Base-by-base conservation (phyloP, 2,113 vertebrate species). In the Myiagra hebetior region DNA sequence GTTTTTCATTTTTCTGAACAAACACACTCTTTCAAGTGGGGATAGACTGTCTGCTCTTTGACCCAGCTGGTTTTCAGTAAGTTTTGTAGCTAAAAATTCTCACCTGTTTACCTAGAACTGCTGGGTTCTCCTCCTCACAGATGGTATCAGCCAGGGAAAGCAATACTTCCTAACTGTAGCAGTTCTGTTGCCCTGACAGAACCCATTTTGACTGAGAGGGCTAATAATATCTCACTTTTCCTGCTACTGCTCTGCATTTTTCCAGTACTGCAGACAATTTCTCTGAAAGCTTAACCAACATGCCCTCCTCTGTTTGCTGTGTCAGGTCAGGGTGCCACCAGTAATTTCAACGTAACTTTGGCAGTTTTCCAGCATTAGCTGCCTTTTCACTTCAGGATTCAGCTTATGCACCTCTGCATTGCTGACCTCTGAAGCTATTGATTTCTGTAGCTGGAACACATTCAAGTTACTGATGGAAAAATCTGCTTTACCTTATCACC, bases 371-470 rank as follows among this genome's bases (percentile, higher is more conserved):
- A 87, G 47, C 26, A 78, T 95, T 78, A 91, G 83, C 90, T 93
- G 72, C 44, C 72, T 91, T 41, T 77, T 95, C 47, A 24, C 82
- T 91, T 78, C 64, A 81, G 56, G 76, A 74, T 86, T 91, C 26
- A 6, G 76, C 77, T 85, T 75, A 42, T 46, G 79, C 72, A 93
- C 44, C 60, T 86, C 87, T 95, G 82, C 46, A 41, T 88, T 77
- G 75, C 60, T 92, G 94, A 96, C 85, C 95, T 93, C 85, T 96
- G 67, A 83, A 81, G 47, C 30, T 94, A 78, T 92, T 93, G 92
- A 95, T 97, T 95, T 92, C 55, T 95, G 59, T 74, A 80, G 75
- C 90, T 94, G 87, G 82, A 94, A 67, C 19, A 55, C 5, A 49
- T 70, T 93, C 63, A 86, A 63, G 73, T 22, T 3, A 2, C 64